Evolutionary conservation across 1,140 invertebrate genomes (phyloP), one percentile per base, ranked within the genome.

Genomic region (Plodia interpunctella): DNA sequence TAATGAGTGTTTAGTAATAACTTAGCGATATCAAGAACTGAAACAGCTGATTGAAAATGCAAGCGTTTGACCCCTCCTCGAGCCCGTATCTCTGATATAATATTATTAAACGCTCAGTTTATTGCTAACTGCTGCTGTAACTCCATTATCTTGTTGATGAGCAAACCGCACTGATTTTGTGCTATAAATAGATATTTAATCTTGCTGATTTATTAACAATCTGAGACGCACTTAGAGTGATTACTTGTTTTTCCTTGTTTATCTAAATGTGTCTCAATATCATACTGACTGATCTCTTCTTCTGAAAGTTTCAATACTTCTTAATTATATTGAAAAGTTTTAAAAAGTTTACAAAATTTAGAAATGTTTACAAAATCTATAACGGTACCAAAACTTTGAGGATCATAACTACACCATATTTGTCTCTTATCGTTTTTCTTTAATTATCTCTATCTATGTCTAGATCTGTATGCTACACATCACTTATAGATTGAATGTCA

Each of bases 1-100:
- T 9, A 32, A 44, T 44, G 15, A 44, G 13, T 15, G 10, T 5
- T 32, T 17, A 44, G 38, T n/a, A 32, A 32, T 44, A 44, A 44
- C 15, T 2, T 44, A 44, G 38, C 15, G 38, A 44, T 17, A 44
- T 10, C 5, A 44, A 44, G 13, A 35, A 9, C 32, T 35, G 10
- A 35, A 3, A 35, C 38, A 5, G 13, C 13, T 15, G 38, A 44
- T 44, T 44, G 38, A 44, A 44, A 44, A n/a, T 44, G 38, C 38
- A 44, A 44, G 38, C 38, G 38, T 15, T 44, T 44, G 38, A 44
- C 38, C 38, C 10, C 38, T 44, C 13, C 38, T 44, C 38, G 13
- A 10, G 38, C 38, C 30, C 38, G 38, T 44, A 44, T 44, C 38
- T 44, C 38, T 44, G 38, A 44, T 44, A 44, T 44, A 44, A 44